phyloP scores from a whole-genome alignment of 2,888 invertebrate species.

The Allophyes oxyacanthae region DNA sequence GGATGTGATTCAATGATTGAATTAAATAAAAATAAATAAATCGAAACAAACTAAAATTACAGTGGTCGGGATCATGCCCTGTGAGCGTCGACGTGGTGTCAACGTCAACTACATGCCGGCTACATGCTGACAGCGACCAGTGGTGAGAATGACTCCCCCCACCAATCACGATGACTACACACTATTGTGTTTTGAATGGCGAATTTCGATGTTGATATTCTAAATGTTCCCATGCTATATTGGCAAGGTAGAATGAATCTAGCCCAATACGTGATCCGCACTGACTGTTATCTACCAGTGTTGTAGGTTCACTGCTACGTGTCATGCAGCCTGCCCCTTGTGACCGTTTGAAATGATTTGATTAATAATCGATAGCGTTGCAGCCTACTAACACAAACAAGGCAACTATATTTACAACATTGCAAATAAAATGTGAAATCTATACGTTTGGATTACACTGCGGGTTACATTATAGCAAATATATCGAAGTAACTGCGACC shows the following conservation, averaged over 20 bases:
- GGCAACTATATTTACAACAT: constrained; percentile 41
- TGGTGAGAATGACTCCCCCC: too few relatives aligned
- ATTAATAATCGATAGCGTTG: not conserved
- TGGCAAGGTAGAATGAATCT: too few relatives aligned
- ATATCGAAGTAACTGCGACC: constrained; percentile 40
- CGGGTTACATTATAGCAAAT: constrained; percentile 59
- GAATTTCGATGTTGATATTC: too few relatives aligned
- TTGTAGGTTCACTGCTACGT: not conserved
- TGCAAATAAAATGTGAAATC: constrained; percentile 60
- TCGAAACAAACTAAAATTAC: constrained; percentile 25
- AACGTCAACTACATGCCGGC: too few relatives aligned
- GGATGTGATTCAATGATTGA: constrained; percentile 50
- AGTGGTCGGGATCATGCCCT: constrained; percentile 1
- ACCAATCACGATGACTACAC: too few relatives aligned
- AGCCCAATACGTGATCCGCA: too few relatives aligned
- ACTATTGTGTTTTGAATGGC: too few relatives aligned
- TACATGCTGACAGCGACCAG: too few relatives aligned
- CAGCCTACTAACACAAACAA: constrained; percentile 30
- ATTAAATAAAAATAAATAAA: constrained; percentile 36
- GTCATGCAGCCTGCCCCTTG: constrained; percentile 3
- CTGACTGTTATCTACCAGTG: not conserved
- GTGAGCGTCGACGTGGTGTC: not conserved
- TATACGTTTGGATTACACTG: constrained; percentile 57
- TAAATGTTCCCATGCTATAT: too few relatives aligned
- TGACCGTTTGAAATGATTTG: constrained; percentile 2